These are phyloP conservation scores for Pachypeltis micranthus DNA, from an alignment of 1,140 invertebrate genomes.

Conservation along the genomic window DNA sequence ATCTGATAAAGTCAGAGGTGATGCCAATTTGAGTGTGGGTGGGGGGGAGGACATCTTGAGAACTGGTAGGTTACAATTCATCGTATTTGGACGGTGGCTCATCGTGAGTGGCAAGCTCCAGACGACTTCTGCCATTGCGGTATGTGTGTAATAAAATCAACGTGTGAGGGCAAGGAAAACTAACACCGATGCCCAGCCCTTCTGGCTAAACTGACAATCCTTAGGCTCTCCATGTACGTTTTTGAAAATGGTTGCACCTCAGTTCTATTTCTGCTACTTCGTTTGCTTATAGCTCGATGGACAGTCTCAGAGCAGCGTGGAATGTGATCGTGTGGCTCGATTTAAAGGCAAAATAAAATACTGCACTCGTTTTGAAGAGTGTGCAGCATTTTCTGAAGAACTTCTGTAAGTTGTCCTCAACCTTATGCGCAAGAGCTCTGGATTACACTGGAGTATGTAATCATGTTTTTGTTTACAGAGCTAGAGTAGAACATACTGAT, in stretches of 20 bases:
- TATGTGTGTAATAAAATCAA: no score
- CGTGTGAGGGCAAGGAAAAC: background rate
- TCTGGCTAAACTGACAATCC: background rate
- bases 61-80: no score
- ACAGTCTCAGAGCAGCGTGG: background rate
- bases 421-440: background rate
- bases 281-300: background rate
- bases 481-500: background rate
- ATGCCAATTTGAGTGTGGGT: no score
- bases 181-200: background rate
- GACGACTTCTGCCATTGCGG: no score
- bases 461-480: background rate
- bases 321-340: background rate
- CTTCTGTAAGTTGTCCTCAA: slow-evolving; percentile 1
- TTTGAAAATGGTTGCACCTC: background rate
- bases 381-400: slow-evolving; percentile 7
- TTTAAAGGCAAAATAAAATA: slow-evolving; percentile 9
- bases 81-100: no score
- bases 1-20: no score
- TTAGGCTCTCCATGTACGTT: background rate
- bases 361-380: background rate
- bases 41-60: no score
- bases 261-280: background rate
- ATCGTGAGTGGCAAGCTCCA: no score
- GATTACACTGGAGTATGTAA: background rate